Conservation (phyloP, 2,888 invertebrate genomes). For the Hirtodrosophila alboralis region DNA sequence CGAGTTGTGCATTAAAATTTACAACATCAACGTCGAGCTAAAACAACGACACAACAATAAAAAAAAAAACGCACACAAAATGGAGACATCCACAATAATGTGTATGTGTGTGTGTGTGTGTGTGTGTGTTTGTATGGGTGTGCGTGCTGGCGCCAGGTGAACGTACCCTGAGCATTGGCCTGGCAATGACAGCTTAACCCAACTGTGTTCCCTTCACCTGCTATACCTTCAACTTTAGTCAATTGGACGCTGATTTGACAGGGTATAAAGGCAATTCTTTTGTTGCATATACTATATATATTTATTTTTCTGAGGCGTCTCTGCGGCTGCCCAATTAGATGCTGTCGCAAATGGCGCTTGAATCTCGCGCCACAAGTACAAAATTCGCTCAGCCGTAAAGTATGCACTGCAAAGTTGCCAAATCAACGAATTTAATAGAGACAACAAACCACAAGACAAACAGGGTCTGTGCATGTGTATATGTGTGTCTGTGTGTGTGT, state of each 20-base stretch:
- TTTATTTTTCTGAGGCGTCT: constrained; percentile 17
- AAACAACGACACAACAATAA: constrained; percentile 12
- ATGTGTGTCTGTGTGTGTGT: neutral
- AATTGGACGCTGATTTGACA: constrained; percentile 48
- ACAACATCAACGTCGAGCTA: constrained; percentile 41
- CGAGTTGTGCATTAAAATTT: constrained; percentile 70
- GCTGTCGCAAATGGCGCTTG: constrained; percentile 8
- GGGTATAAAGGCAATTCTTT: constrained; percentile 12
- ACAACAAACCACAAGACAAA: constrained; percentile 23
- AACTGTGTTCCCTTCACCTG: too few relatives aligned
- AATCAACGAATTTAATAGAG: constrained; percentile 47
- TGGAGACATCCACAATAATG: constrained; percentile 50
- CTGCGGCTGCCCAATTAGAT: constrained; percentile 27
- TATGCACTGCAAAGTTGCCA: constrained; percentile 35
- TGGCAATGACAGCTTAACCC: constrained; percentile 47
- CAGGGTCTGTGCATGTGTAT: neutral
- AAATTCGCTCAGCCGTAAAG: constrained; percentile 2
- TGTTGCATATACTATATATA: constrained; percentile 25
- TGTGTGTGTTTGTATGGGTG: constrained; percentile 9
- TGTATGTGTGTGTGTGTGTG: constrained; percentile 7
- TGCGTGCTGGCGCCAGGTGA: constrained; percentile 51
- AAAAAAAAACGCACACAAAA: constrained; percentile 52
- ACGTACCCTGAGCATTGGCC: constrained; percentile 46
- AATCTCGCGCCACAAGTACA: neutral
- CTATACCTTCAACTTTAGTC: neutral